Percentiles rank a stretch among this genome's conserved stretches.
phyloP scores from a whole-genome alignment of 2,113 vertebrate species.

The Dipodomys stephensi region DNA sequence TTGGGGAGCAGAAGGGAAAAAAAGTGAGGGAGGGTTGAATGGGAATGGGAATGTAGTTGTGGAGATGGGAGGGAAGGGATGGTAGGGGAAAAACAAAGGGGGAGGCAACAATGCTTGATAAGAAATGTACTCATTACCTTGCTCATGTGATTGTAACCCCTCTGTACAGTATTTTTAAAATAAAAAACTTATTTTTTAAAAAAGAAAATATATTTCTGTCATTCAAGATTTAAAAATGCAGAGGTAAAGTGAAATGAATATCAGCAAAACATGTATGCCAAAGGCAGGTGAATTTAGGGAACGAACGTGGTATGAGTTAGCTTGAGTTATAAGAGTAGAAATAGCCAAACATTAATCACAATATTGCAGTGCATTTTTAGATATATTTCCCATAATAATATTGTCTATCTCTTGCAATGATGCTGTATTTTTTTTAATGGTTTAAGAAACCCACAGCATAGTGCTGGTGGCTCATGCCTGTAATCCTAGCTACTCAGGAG shows the following conservation, averaged over 20 bases:
- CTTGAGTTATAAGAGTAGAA: background rate
- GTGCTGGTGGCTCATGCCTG: too few relatives aligned
- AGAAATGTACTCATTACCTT: too few relatives aligned
- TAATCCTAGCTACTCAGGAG: too few relatives aligned
- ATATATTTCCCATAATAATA: background rate
- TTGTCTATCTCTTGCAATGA: background rate
- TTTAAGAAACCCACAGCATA: background rate
- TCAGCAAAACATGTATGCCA: background rate
- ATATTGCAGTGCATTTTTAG: background rate
- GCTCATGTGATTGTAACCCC: too few relatives aligned
- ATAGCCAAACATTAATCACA: background rate
- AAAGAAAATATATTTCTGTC: background rate
- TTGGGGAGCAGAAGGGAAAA: too few relatives aligned
- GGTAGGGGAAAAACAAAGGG: too few relatives aligned
- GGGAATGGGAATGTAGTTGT: too few relatives aligned
- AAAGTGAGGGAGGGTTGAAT: too few relatives aligned
- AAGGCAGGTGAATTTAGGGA: background rate
- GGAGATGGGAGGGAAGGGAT: too few relatives aligned
- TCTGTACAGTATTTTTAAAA: too few relatives aligned
- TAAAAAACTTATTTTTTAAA: too few relatives aligned
- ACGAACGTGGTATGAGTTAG: background rate
- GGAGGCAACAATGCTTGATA: too few relatives aligned
- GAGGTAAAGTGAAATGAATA: conserved; percentile 28
- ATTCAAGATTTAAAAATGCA: background rate
- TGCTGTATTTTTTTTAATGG: background rate